Base-by-base conservation (phyloP, 92 coral and sea anemone species). In the Porites divaricata region DNA sequence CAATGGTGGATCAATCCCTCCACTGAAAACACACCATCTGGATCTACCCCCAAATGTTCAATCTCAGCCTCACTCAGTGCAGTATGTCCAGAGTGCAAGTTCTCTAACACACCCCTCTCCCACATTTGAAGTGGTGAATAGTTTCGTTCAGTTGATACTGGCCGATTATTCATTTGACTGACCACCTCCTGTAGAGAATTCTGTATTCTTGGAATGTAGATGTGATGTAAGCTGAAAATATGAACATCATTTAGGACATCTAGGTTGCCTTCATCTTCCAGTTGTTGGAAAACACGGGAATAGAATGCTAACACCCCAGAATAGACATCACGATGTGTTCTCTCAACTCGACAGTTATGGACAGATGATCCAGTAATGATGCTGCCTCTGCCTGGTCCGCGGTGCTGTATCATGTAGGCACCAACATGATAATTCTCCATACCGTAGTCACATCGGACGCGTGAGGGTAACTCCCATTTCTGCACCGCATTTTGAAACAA, bases 311-410 rank as follows among this genome's bases (percentile, higher is more conserved):
- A n/a, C 77, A 73, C 77, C 59, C 77, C 58, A 73, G 57, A 73
- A 22, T 73, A 73, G 19, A 70, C 19, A n/a, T 70, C 75, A 8
- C 75, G 75, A 70, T 70, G 75, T 6, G 80, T 50, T 76, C 80
- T 76, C 22, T 76, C 54, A 61, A 87, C 90, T 68, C 90, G 28
- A 16, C 76, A 81, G 83, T 87, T 83, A 67, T 84, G 89, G 9
- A 88, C 91, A 6, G 89, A 83, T 12, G 89, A 88, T 10, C 91
- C 91, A 15, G 91, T 88, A 23, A 84, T 88, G 74, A 88, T 88
- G 77, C 85, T 89, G 25, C 92, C 89, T 86, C 87, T 89, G 16
- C 77, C 93, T 52, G 41, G 50, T 48, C 90, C 93, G 5, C 82
- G 80, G 73, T 86, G 85, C 28, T 89, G 76, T 22, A 89, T 66